phyloP scores from a whole-genome alignment of 2,113 vertebrate species.

The Parotia lawesii region DNA sequence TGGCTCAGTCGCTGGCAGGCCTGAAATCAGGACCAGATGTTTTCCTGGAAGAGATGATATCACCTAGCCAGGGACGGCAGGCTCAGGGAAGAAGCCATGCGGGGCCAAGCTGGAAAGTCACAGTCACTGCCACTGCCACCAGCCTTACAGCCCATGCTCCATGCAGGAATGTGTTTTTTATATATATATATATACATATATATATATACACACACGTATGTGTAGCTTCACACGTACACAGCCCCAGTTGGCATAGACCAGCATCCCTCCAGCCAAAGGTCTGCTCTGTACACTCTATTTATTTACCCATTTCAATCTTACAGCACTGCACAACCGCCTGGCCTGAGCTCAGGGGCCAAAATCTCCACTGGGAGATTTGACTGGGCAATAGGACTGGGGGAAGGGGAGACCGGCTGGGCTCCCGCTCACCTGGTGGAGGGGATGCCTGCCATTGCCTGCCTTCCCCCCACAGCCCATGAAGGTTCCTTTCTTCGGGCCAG shows the following conservation, averaged over 20 bases:
- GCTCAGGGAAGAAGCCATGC: not conserved
- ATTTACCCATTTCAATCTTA: not conserved
- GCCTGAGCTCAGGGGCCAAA: not conserved
- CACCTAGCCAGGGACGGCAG: not conserved
- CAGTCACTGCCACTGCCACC: fast-evolving
- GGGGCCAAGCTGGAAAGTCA: not conserved
- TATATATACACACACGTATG: not conserved
- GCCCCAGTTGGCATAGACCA: not conserved
- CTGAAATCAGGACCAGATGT: conserved; percentile 51
- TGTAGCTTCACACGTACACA: not conserved
- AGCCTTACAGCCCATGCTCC: not conserved
- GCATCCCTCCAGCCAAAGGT: not conserved
- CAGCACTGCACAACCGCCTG: fast-evolving
- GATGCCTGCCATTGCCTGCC: not conserved
- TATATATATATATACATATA: not conserved
- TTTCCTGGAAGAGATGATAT: conserved; percentile 15
- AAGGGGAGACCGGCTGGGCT: not conserved
- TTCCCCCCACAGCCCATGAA: not conserved
- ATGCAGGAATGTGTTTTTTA: not conserved
- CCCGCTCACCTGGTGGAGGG: not conserved
- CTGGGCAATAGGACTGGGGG: conserved; percentile 20
- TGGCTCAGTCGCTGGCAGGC: fast-evolving
- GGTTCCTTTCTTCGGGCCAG: conserved; percentile 28
- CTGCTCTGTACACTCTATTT: not conserved
- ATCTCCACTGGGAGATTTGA: not conserved